These are phyloP conservation scores for Lycophotia porphyrea DNA, from an alignment of 2,888 invertebrate genomes.

Conservation along the genomic window DNA sequence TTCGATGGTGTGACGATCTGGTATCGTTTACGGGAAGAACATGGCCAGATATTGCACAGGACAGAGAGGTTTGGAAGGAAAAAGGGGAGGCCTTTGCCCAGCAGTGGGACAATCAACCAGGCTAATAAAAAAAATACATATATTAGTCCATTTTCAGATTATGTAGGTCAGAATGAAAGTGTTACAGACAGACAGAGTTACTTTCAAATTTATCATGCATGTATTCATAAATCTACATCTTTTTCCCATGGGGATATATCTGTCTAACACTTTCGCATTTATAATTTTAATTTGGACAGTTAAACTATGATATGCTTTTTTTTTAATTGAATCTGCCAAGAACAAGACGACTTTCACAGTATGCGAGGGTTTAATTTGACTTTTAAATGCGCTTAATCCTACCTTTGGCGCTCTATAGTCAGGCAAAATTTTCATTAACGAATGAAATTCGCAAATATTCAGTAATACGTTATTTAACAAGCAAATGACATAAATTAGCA, in stretches of 20 bases:
- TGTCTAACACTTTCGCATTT: neutral
- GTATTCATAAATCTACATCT: neutral
- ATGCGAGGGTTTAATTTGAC: neutral
- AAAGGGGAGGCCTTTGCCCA: no score
- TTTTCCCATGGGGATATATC: neutral
- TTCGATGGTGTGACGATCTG: no score
- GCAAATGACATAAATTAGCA: constrained; percentile 17
- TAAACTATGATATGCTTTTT: neutral
- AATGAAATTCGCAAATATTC: neutral
- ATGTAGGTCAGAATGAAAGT: no score
- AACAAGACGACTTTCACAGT: neutral
- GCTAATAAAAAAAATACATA: no score
- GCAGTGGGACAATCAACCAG: no score
- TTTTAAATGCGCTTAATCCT: constrained; percentile 1
- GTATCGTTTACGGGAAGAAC: no score
- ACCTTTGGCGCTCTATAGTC: neutral
- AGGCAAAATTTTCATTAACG: neutral
- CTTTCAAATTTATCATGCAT: neutral
- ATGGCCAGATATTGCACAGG: no score
- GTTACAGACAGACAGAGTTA: neutral
- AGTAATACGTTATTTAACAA: neutral
- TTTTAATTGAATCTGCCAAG: neutral
- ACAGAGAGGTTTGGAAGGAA: no score
- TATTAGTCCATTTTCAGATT: no score
- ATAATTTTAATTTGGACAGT: neutral